phyloP scores from a whole-genome alignment of 2,113 vertebrate genomes.

The Hystrix cristata region DNA sequence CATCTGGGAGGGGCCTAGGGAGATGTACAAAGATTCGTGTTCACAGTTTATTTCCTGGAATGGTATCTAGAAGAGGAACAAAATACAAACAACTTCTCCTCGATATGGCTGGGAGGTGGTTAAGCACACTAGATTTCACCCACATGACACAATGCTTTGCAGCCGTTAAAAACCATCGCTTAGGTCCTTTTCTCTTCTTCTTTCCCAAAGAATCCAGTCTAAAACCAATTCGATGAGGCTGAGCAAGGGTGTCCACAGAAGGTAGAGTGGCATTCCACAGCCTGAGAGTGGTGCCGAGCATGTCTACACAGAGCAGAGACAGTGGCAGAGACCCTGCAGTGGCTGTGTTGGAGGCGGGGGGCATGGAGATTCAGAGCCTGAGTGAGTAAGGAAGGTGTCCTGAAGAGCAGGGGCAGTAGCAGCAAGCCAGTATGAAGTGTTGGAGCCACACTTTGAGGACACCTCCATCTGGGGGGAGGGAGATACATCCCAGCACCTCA shows the following conservation, averaged over 20 bases:
- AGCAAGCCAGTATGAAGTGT: fast-evolving
- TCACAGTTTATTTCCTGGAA: not conserved
- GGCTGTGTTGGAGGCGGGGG: not conserved
- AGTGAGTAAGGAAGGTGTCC: not conserved
- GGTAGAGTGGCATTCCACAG: not conserved
- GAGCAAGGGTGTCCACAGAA: not conserved
- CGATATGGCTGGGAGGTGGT: not conserved
- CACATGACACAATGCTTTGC: not conserved
- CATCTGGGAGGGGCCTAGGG: not conserved
- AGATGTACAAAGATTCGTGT: not conserved
- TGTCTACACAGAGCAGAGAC: not conserved
- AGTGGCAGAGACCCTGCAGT: not conserved
- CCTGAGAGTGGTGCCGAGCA: not conserved
- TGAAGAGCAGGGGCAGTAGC: not conserved
- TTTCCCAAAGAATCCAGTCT: not conserved
- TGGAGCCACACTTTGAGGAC: not conserved
- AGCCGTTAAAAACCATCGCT: not conserved
- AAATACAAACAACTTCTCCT: not conserved
- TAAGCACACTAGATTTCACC: not conserved
- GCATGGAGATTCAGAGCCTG: not conserved
- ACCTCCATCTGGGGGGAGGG: not conserved
- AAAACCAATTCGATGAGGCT: not conserved
- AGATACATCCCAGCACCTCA: not conserved
- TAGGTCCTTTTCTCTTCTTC: not conserved
- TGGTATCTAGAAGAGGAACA: not conserved